Percentiles rank a stretch among this genome's conserved stretches.
These are phyloP conservation scores for Lytechinus variegatus DNA, from an alignment of 35 echinoderm and acorn worm species.

Conservation along the genomic window DNA sequence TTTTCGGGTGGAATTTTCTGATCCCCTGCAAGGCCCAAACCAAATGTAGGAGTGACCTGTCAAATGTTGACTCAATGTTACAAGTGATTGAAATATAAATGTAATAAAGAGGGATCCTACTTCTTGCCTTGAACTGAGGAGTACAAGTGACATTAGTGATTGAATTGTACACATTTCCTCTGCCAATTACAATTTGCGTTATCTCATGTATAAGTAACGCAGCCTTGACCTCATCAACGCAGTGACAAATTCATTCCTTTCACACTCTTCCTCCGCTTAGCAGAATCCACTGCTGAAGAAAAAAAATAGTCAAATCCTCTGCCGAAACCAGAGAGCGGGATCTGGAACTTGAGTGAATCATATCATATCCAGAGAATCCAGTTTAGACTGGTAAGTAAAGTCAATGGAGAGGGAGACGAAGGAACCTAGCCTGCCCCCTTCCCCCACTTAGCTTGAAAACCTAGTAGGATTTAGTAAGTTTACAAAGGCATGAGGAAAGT, in stretches of 20 bases:
- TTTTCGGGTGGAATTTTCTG: not conserved
- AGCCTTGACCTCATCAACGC: not conserved
- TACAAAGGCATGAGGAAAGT: too few species aligned
- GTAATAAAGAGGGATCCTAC: not conserved
- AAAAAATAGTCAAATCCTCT: conserved; percentile 9
- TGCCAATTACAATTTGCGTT: not conserved
- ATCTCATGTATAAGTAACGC: not conserved
- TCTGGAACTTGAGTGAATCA: not conserved
- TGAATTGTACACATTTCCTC: not conserved
- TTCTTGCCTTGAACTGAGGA: not conserved
- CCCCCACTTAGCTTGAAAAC: too few species aligned
- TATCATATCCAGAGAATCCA: not conserved
- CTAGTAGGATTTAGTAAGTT: too few species aligned
- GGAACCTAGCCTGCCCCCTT: too few species aligned
- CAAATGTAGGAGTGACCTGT: not conserved
- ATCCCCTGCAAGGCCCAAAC: not conserved
- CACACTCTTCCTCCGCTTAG: not conserved
- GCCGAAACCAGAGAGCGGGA: not conserved
- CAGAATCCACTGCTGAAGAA: not conserved
- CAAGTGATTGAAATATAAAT: not conserved
- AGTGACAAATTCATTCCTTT: not conserved
- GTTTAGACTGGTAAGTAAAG: not conserved
- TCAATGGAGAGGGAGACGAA: not conserved
- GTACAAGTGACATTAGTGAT: not conserved
- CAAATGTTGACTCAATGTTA: not conserved